These are phyloP conservation scores for Podarcis cretensis DNA, from an alignment of 2,113 vertebrate genomes.

Conservation along the genomic window DNA sequence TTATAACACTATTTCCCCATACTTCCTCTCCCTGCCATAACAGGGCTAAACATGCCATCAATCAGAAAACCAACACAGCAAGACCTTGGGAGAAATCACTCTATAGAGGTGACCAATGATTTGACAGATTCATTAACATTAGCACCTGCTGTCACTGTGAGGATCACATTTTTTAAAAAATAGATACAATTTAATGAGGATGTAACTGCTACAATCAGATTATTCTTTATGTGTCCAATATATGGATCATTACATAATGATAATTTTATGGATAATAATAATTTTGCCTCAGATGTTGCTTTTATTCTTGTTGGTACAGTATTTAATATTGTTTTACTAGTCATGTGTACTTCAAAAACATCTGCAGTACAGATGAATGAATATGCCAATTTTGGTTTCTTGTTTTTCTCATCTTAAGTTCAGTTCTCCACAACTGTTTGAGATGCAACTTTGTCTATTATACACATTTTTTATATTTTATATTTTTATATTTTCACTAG, in stretches of 20 bases:
- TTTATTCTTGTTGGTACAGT: neutral
- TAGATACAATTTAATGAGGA: neutral
- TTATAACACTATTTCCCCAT: slow-evolving; percentile 24
- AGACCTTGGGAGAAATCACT: slow-evolving; percentile 20
- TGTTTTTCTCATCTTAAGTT: too few relatives aligned
- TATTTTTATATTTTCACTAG: too few relatives aligned
- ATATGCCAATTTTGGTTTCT: too few relatives aligned
- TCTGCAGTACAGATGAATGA: too few relatives aligned
- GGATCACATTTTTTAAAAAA: neutral
- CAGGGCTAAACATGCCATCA: slow-evolving; percentile 12
- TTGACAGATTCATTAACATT: slow-evolving; percentile 38
- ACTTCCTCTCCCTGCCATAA: slow-evolving; percentile 5
- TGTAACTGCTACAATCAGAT: neutral
- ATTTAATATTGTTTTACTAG: neutral
- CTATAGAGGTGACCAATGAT: slow-evolving; percentile 1
- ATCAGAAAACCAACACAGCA: slow-evolving; percentile 26
- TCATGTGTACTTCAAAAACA: too few relatives aligned
- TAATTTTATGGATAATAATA: neutral
- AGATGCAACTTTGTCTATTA: too few relatives aligned
- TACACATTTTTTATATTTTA: too few relatives aligned
- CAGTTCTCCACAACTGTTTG: too few relatives aligned
- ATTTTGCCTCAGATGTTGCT: neutral
- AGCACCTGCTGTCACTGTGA: neutral
- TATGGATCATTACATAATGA: neutral
- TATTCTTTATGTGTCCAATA: neutral